phyloP scores from a whole-genome alignment of 2,888 invertebrate species.

The Orgyia antiqua region DNA sequence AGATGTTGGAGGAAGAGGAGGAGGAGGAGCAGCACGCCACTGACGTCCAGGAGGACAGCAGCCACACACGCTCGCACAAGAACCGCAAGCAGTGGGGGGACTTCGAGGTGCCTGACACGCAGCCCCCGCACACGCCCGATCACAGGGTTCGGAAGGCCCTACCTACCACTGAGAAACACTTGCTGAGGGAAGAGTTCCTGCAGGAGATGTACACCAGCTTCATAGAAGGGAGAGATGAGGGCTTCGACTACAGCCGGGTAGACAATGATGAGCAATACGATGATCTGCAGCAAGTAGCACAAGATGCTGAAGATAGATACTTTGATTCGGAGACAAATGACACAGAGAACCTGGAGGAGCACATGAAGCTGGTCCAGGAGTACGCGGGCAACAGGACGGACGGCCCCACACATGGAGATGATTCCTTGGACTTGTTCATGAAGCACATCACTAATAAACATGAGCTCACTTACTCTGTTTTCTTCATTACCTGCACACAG shows the following conservation, averaged over 20 bases:
- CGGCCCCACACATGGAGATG: slow-evolving; percentile 51
- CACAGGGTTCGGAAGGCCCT: slow-evolving; percentile 55
- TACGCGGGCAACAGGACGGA: slow-evolving; percentile 40
- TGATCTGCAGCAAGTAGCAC: slow-evolving; percentile 79
- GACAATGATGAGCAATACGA: slow-evolving; percentile 91
- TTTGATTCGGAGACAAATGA: slow-evolving; percentile 91
- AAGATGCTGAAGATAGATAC: slow-evolving; percentile 93
- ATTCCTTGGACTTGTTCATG: slow-evolving; percentile 88
- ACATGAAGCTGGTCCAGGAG: slow-evolving; percentile 57
- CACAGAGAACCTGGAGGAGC: slow-evolving; percentile 58
- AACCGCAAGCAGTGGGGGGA: slow-evolving; percentile 72
- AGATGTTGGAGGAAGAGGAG: slow-evolving; percentile 78
- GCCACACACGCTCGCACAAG: too few species aligned
- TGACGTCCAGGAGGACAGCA: slow-evolving; percentile 19
- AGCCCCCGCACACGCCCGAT: slow-evolving; percentile 44
- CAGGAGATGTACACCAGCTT: slow-evolving; percentile 92
- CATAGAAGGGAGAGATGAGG: slow-evolving; percentile 87
- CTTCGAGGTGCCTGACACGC: slow-evolving; percentile 66
- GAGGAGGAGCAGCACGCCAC: slow-evolving; percentile 36
- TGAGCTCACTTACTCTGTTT: neutral
- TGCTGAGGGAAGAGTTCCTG: slow-evolving; percentile 88
- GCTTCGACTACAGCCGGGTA: slow-evolving; percentile 89
- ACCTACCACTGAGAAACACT: slow-evolving; percentile 77
- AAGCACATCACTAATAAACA: slow-evolving; percentile 64
- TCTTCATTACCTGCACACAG: too few species aligned